Percentiles rank a stretch among this genome's conserved stretches.
Conservation (phyloP, 2,113 vertebrate genomes). For the Rhea pennata region DNA sequence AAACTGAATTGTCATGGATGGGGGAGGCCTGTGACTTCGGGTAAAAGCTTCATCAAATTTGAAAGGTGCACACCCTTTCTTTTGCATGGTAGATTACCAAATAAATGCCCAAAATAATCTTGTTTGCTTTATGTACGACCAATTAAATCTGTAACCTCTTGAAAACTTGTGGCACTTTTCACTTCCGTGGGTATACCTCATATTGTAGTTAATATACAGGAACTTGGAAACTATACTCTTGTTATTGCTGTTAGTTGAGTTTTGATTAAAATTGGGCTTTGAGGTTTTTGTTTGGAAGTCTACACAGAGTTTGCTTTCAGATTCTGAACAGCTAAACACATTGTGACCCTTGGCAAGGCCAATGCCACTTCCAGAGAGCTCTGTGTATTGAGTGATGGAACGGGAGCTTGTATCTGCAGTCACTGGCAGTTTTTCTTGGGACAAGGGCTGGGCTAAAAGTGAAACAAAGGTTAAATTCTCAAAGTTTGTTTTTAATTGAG, state of each 20-base stretch:
- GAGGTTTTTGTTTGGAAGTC: not conserved
- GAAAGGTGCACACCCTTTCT: not conserved
- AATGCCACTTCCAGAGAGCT: not conserved
- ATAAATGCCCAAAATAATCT: too few species aligned
- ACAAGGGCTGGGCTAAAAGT: not conserved
- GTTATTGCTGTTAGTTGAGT: not conserved
- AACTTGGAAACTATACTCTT: not conserved
- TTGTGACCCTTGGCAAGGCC: not conserved
- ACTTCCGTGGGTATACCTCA: not conserved
- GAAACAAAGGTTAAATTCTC: not conserved
- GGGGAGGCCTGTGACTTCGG: not conserved
- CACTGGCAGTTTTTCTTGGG: not conserved
- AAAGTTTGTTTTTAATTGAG: not conserved
- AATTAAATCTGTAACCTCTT: not conserved
- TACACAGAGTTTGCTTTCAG: not conserved
- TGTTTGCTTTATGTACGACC: not conserved
- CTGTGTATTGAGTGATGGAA: not conserved
- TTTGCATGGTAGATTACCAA: not conserved
- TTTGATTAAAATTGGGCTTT: not conserved
- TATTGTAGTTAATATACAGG: not conserved
- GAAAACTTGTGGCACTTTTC: not conserved
- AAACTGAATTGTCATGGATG: too few species aligned
- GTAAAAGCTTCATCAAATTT: not conserved
- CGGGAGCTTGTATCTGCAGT: not conserved
- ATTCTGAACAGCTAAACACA: not conserved